Conservation (phyloP, 64 coral and sea anemone species). For the Montipora sp. region DNA sequence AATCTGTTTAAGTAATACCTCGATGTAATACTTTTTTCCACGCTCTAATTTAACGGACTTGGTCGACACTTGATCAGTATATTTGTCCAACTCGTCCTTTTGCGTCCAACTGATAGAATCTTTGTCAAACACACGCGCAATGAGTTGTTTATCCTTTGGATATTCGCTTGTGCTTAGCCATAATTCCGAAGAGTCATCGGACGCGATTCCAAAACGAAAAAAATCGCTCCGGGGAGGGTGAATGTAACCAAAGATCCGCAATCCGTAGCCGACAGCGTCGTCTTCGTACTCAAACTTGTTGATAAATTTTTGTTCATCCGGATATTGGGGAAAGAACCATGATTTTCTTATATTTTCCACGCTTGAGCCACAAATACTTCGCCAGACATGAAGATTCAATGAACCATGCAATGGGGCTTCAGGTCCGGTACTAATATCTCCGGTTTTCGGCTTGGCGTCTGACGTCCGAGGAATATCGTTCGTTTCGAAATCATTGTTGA, state of each 20-base stretch:
- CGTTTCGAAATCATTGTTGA: neutral
- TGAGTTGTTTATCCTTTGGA: constrained; percentile 27
- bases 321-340: neutral
- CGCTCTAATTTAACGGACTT: neutral
- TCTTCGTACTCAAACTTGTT: neutral
- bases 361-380: neutral
- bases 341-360: neutral
- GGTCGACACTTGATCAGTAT: constrained; percentile 48
- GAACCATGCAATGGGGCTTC: neutral
- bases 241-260: constrained; percentile 60
- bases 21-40: constrained; percentile 69
- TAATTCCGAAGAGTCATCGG: constrained; percentile 71
- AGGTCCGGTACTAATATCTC: too few relatives aligned
- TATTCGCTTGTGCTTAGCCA: constrained; percentile 74
- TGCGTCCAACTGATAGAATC: neutral
- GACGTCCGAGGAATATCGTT: too few relatives aligned
- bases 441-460: too few relatives aligned
- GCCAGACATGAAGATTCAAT: constrained; percentile 1
- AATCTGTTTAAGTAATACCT: constrained; percentile 49
- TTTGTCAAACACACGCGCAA: constrained; percentile 54
- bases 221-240: constrained; percentile 15
- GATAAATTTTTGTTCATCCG: neutral
- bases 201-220: constrained; percentile 68
- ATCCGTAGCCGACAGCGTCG: neutral
- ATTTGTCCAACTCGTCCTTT: constrained; percentile 55